phyloP scores from a whole-genome alignment of 2,888 invertebrate species.

The Masnerella sp. region DNA sequence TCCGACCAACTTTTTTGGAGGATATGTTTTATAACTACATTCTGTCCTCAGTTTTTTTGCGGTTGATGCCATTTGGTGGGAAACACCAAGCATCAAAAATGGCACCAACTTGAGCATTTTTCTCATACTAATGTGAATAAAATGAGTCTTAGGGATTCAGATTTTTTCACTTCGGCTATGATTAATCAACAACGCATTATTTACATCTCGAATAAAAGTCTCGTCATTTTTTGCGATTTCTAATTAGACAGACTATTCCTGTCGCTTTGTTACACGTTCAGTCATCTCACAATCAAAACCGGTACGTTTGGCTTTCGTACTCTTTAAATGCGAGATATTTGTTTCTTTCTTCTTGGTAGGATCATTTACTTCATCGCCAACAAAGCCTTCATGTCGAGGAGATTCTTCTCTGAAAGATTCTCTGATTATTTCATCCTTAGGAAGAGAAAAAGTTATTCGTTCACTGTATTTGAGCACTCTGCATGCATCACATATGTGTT shows the following conservation, averaged over 20 bases:
- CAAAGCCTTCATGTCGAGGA: not conserved
- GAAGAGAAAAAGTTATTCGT: too few species aligned
- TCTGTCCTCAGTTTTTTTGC: constrained; percentile 12
- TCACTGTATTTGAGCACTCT: constrained; percentile 1
- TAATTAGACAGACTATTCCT: not conserved
- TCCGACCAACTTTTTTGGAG: not conserved
- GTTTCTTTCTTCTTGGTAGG: constrained; percentile 2
- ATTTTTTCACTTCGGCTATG: not conserved
- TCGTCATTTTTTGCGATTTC: constrained; percentile 6
- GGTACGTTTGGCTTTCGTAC: constrained; percentile 4
- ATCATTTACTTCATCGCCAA: constrained; percentile 3
- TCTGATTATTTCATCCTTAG: too few species aligned
- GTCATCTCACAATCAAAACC: constrained; percentile 2
- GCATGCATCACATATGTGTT: constrained; percentile 24
- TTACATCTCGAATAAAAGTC: constrained; percentile 2
- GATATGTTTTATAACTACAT: not conserved
- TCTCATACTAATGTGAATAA: constrained; percentile 6
- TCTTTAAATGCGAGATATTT: not conserved
- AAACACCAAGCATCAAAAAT: constrained; percentile 2
- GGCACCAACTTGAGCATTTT: constrained; percentile 21
- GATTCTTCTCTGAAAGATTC: too few species aligned
- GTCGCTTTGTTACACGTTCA: constrained; percentile 6
- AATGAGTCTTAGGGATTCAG: constrained; percentile 13
- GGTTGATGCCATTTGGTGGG: constrained; percentile 15
- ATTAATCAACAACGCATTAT: constrained; percentile 8